Conservation (phyloP, 1,140 invertebrate genomes). For the Acyrthosiphon pisum region DNA sequence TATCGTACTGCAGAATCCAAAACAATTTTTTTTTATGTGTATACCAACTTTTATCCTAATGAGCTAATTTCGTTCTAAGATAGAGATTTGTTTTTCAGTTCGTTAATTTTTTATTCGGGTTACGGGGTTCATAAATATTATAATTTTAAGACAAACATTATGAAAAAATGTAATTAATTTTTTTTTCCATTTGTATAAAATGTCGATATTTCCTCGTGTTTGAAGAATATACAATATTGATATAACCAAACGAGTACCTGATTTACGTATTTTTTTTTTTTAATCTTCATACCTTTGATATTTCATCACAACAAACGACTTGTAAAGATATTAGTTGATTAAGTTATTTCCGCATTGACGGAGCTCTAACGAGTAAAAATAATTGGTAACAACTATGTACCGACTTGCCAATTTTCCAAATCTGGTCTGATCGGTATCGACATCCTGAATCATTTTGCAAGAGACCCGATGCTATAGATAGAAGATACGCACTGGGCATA, state of each 20-base stretch:
- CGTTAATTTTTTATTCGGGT: too few relatives aligned
- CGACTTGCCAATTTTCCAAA: too few relatives aligned
- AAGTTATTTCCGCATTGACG: too few relatives aligned
- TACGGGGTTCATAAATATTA: neutral
- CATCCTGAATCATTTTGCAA: neutral
- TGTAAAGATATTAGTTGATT: too few relatives aligned
- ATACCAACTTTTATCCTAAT: too few relatives aligned
- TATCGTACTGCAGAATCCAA: too few relatives aligned
- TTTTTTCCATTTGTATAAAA: neutral
- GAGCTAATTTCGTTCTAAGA: neutral
- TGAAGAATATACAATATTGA: neutral
- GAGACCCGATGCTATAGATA: too few relatives aligned
- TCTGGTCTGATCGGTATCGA: neutral
- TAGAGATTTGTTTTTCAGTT: neutral
- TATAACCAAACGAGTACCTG: neutral
- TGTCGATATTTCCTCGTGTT: neutral
- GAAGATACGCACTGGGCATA: too few relatives aligned
- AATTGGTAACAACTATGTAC: too few relatives aligned
- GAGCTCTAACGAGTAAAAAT: too few relatives aligned
- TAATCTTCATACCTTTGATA: neutral
- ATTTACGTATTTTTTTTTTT: neutral
- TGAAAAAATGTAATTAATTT: neutral
- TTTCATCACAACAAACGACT: neutral
- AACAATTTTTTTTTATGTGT: neutral
- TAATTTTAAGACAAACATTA: neutral